Conservation (phyloP, 2,888 invertebrate species). For the Hedychridium roseum region DNA sequence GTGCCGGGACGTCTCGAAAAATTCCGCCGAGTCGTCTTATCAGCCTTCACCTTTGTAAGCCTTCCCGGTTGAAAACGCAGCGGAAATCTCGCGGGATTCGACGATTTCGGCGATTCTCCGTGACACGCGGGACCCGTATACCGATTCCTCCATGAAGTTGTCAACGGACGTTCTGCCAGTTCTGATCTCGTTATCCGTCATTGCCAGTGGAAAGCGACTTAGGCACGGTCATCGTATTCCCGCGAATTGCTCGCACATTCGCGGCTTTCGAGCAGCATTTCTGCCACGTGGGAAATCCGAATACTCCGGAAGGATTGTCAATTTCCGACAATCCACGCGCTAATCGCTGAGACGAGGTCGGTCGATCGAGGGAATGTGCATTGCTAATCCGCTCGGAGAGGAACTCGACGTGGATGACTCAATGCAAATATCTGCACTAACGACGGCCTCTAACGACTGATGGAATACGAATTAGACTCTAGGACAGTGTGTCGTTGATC, state of each 20-base stretch:
- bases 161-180: constrained; percentile 14
- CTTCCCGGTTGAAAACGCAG: background rate
- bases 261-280: background rate
- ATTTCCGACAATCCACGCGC: too few relatives aligned
- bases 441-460: constrained; percentile 6
- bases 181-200: too few relatives aligned
- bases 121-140: constrained; percentile 13
- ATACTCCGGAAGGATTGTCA: too few relatives aligned
- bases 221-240: too few relatives aligned
- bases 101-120: constrained; percentile 21
- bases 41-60: background rate
- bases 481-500: constrained; percentile 20
- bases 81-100: background rate
- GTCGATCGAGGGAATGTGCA: too few relatives aligned
- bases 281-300: background rate
- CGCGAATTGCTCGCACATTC: too few relatives aligned
- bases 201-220: too few relatives aligned
- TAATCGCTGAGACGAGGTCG: too few relatives aligned
- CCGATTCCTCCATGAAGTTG: constrained; percentile 15
- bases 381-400: too few relatives aligned
- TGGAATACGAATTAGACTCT: constrained; percentile 9
- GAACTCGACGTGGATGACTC: background rate
- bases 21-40: background rate
- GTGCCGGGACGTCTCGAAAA: background rate
- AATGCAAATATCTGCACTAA: background rate